Percentiles rank a stretch among this genome's conserved stretches.
These are phyloP conservation scores for Chrysomallon squamiferum DNA, from an alignment of 1,140 invertebrate species.

Conservation along the genomic window DNA sequence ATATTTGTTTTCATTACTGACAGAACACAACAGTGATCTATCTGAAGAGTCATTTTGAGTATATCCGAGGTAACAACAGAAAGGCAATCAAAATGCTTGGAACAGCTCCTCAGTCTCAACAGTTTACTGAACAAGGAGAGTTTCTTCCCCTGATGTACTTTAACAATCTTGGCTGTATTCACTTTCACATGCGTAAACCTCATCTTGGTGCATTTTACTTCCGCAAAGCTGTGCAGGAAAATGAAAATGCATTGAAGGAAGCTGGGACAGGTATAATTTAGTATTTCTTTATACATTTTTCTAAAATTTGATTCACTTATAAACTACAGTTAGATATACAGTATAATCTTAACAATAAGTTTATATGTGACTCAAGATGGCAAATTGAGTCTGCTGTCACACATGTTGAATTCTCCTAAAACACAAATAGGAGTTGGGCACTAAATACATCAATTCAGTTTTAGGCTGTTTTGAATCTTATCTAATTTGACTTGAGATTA, in stretches of 20 bases:
- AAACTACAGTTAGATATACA: too few relatives aligned
- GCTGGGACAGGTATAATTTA: conserved; percentile 29
- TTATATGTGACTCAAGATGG: too few relatives aligned
- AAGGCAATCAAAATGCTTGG: conserved; percentile 75
- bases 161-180: conserved; percentile 89
- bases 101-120: conserved; percentile 60
- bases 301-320: too few relatives aligned
- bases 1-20: too few relatives aligned
- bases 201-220: conserved; percentile 86
- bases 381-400: too few relatives aligned
- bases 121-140: conserved; percentile 43
- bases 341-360: too few relatives aligned
- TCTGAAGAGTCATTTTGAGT: conserved; percentile 76
- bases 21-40: conserved; percentile 72
- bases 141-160: conserved; percentile 74
- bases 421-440: too few relatives aligned
- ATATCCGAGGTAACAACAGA: conserved; percentile 72
- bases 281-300: too few relatives aligned
- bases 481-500: too few relatives aligned
- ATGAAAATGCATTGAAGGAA: conserved; percentile 70
- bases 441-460: too few relatives aligned
- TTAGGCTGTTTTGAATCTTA: too few relatives aligned
- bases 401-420: too few relatives aligned
- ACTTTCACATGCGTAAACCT: conserved; percentile 86
- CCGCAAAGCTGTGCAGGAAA: conserved; percentile 82